Percentiles rank a stretch among this genome's conserved stretches.
Evolutionary conservation across 2,797 vertebrate genomes (phyloP).

Genomic region (Mormyrops boulengeri): DNA sequence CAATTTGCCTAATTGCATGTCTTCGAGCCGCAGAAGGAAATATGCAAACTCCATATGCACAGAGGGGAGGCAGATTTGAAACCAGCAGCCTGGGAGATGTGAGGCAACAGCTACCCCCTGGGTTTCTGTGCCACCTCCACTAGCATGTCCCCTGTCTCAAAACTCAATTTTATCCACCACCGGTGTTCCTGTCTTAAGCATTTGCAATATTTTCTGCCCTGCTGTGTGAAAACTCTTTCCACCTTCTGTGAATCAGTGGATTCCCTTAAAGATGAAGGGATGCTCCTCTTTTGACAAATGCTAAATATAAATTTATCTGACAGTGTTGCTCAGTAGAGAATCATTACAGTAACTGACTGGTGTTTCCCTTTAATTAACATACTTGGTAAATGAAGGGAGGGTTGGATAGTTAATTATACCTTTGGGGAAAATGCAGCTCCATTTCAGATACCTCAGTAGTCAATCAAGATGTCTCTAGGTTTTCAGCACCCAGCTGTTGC

Average conservation of each 20-base stretch:
- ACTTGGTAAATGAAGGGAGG: background rate
- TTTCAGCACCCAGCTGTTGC: background rate
- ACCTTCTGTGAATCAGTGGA: background rate
- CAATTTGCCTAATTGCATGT: background rate
- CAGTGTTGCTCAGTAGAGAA: background rate
- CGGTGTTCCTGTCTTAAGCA: background rate
- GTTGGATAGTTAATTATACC: background rate
- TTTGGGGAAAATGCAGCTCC: background rate
- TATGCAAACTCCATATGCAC: background rate
- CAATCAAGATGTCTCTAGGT: background rate
- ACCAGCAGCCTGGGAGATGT: background rate
- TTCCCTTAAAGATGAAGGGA: background rate
- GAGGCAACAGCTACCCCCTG: background rate
- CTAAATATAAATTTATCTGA: background rate
- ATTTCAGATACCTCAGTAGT: background rate
- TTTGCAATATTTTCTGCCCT: background rate
- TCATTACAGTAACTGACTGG: background rate
- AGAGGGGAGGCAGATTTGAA: background rate
- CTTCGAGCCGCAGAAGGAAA: background rate
- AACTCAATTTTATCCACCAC: background rate
- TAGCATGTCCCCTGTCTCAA: background rate
- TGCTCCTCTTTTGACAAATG: background rate
- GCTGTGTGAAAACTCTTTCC: background rate
- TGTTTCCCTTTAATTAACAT: slow-evolving; percentile 3
- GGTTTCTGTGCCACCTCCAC: background rate